Evolutionary conservation across 2,888 invertebrate species (phyloP).

Genomic region (Slavum lentiscoides): DNA sequence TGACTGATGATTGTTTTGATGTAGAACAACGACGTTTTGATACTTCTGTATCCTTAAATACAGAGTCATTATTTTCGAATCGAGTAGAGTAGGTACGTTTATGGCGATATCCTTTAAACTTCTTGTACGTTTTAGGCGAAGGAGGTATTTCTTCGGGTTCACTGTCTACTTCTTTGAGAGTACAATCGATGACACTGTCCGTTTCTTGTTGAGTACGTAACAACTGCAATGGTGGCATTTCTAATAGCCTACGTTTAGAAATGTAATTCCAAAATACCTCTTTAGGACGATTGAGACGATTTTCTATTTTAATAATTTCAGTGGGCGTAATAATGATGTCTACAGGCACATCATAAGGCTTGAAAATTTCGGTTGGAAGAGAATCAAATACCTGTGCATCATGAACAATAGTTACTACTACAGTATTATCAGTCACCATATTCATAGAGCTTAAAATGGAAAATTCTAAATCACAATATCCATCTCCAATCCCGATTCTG

Average conservation of each 20-base stretch:
- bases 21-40: constrained; percentile 7
- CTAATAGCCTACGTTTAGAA: constrained; percentile 71
- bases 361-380: constrained; percentile 74
- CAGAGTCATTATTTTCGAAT: constrained; percentile 48
- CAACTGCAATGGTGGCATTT: constrained; percentile 74
- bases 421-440: constrained; percentile 72
- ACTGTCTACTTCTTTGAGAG: constrained; percentile 71
- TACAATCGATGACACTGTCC: constrained; percentile 67
- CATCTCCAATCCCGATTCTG: constrained; percentile 85
- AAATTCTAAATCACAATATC: constrained; percentile 83
- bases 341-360: constrained; percentile 79
- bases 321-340: constrained; percentile 86
- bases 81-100: constrained; percentile 22
- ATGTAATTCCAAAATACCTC: constrained; percentile 81
- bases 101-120: constrained; percentile 35
- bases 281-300: constrained; percentile 67
- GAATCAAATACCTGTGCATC: constrained; percentile 79
- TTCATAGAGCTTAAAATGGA: constrained; percentile 79
- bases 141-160: constrained; percentile 67
- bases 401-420: constrained; percentile 81
- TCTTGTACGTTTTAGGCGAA: constrained; percentile 28
- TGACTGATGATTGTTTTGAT: constrained; percentile 15
- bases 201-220: constrained; percentile 61
- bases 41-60: constrained; percentile 36
- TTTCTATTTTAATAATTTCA: constrained; percentile 69